Evolutionary conservation across 2,797 vertebrate genomes (phyloP).

Genomic region (Setipinna tenuifilis): DNA sequence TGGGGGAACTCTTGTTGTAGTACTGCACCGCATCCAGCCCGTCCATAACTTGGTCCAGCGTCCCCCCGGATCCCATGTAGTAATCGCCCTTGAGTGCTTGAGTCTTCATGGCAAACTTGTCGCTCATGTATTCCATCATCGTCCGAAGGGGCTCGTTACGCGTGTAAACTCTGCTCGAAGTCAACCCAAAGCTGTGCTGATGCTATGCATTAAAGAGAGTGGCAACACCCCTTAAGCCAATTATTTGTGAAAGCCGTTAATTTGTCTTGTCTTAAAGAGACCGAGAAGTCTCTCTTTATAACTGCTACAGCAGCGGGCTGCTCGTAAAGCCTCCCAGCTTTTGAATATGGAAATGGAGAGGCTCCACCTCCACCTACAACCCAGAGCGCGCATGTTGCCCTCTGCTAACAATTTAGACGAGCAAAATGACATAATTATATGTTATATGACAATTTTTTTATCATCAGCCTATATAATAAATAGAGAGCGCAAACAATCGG

Average conservation of each 20-base stretch:
- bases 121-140: constrained; percentile 97
- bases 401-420: neutral
- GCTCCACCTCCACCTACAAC: constrained; percentile 81
- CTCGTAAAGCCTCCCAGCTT: constrained; percentile 76
- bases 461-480: neutral
- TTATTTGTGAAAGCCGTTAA: constrained; percentile 70
- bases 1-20: constrained; percentile 87
- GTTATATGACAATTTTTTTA: neutral
- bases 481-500: neutral
- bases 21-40: constrained; percentile 91
- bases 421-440: neutral
- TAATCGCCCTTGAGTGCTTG: constrained; percentile 88
- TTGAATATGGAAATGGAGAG: constrained; percentile 80
- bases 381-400: neutral
- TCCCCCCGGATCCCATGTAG: constrained; percentile 86
- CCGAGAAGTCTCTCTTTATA: constrained; percentile 85
- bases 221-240: constrained; percentile 43
- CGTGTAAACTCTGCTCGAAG: constrained; percentile 31
- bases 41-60: constrained; percentile 94
- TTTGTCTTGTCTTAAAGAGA: constrained; percentile 79
- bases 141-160: constrained; percentile 55
- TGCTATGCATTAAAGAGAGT: constrained; percentile 34
- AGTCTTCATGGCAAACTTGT: constrained; percentile 92
- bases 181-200: constrained; percentile 60
- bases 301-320: constrained; percentile 76